Evolutionary conservation across 1,140 invertebrate species (phyloP).

Genomic region (Tetramorium simillimum): DNA sequence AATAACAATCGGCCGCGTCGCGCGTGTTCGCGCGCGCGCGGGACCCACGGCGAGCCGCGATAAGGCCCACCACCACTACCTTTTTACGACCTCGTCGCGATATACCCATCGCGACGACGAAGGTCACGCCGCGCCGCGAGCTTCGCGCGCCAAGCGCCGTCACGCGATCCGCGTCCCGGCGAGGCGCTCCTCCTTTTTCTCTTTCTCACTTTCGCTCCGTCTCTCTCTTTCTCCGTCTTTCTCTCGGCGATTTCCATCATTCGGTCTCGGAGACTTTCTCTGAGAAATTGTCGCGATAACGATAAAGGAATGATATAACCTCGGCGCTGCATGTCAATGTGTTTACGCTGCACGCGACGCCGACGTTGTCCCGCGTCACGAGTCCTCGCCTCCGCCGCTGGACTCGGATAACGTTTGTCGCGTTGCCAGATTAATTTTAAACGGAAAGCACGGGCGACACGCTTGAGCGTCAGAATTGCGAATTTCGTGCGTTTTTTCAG

Average conservation of each 20-base stretch:
- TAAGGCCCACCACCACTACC: neutral
- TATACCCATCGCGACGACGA: neutral
- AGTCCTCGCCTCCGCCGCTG: neutral
- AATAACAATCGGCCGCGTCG: constrained; percentile 9
- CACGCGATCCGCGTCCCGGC: constrained; percentile 14
- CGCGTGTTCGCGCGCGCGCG: too few species aligned
- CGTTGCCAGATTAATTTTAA: constrained; percentile 17
- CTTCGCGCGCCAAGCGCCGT: constrained; percentile 45
- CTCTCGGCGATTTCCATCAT: neutral
- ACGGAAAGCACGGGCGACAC: neutral
- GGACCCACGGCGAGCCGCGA: neutral
- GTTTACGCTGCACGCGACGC: neutral
- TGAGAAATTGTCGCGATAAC: neutral
- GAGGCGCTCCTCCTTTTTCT: neutral
- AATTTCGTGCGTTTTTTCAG: neutral
- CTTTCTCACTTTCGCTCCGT: neutral
- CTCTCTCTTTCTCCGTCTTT: neutral
- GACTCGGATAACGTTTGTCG: neutral
- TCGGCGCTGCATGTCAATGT: neutral
- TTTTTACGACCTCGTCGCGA: neutral
- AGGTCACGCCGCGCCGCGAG: constrained; percentile 29
- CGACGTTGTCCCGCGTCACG: neutral
- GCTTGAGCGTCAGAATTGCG: too few species aligned
- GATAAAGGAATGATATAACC: constrained; percentile 16
- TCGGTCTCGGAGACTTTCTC: neutral